Conservation (phyloP, 1,140 invertebrate genomes). For the Sminthurinus signatus region DNA sequence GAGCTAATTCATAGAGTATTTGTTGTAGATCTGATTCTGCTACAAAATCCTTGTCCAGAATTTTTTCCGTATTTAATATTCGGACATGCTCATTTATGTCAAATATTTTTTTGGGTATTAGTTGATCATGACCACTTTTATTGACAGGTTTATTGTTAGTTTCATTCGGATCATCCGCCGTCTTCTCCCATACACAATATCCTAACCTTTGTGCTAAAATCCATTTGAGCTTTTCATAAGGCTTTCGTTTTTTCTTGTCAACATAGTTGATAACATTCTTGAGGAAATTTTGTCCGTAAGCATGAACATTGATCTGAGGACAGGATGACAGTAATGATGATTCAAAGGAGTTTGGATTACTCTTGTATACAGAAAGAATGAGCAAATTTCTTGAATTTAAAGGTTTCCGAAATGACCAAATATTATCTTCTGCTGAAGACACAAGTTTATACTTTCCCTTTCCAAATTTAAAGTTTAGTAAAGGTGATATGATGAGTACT, state of each 20-base stretch:
- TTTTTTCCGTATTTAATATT: not conserved
- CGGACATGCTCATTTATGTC: slow-evolving; percentile 30
- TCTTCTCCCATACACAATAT: slow-evolving; percentile 30
- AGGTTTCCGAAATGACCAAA: slow-evolving; percentile 31
- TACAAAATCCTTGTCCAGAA: slow-evolving; percentile 10
- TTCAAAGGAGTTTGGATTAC: too few relatives aligned
- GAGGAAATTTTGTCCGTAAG: slow-evolving; percentile 17
- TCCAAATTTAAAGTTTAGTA: not conserved
- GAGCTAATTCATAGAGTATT: slow-evolving; percentile 12
- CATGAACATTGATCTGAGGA: slow-evolving; percentile 16
- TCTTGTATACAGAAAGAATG: slow-evolving; percentile 13
- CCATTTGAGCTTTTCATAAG: slow-evolving; percentile 27
- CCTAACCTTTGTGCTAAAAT: slow-evolving; percentile 26
- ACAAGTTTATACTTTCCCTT: slow-evolving; percentile 10
- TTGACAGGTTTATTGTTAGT: too few relatives aligned
- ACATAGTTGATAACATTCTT: slow-evolving; percentile 20
- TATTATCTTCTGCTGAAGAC: slow-evolving; percentile 24
- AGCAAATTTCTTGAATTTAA: slow-evolving; percentile 25
- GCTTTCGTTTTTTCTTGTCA: slow-evolving; percentile 8
- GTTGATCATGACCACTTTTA: too few relatives aligned
- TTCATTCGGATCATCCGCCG: too few relatives aligned
- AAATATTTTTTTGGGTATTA: too few relatives aligned
- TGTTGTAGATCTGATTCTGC: slow-evolving; percentile 24
- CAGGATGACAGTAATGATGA: too few relatives aligned
- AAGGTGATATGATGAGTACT: not conserved